Evolutionary conservation across 2,113 vertebrate genomes (phyloP).

Genomic region (Callipepla squamata): DNA sequence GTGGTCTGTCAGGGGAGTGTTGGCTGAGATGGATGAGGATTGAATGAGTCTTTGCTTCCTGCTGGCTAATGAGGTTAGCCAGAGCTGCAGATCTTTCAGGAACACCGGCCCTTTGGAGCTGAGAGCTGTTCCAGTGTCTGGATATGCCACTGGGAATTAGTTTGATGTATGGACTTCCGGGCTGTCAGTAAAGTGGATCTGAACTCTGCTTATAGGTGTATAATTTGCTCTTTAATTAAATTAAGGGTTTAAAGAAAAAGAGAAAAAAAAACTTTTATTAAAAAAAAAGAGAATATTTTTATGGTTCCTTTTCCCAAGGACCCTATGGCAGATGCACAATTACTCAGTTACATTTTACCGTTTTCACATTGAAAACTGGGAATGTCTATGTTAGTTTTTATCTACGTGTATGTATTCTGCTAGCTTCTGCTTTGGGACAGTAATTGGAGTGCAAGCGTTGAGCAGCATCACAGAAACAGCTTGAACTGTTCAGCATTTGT

Average conservation of each 20-base stretch:
- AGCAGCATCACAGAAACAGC: conserved; percentile 3
- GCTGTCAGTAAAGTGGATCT: conserved; percentile 69
- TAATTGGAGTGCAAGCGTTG: not conserved
- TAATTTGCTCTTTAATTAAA: conserved; percentile 78
- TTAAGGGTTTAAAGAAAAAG: conserved; percentile 71
- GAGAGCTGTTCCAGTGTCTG: conserved; percentile 11
- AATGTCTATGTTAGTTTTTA: conserved; percentile 74
- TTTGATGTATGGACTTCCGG: conserved; percentile 68
- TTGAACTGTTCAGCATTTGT: conserved; percentile 34
- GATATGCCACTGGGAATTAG: conserved; percentile 46
- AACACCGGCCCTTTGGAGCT: not conserved
- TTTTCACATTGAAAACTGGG: conserved; percentile 84
- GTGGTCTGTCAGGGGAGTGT: not conserved
- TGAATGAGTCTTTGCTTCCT: not conserved
- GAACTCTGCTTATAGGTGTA: conserved; percentile 71
- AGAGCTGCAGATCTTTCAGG: conserved; percentile 42
- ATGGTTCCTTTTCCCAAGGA: conserved; percentile 75
- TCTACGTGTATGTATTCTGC: conserved; percentile 72
- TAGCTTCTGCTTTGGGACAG: conserved; percentile 61
- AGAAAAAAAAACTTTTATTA: conserved; percentile 52
- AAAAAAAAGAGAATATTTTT: conserved; percentile 74
- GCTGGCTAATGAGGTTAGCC: not conserved
- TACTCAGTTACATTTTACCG: conserved; percentile 74
- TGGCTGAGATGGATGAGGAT: conserved; percentile 24
- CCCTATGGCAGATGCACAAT: conserved; percentile 76